Percentiles rank a stretch among this genome's conserved stretches.
Evolutionary conservation across 2,888 invertebrate species (phyloP).

Genomic region (Tryphoninae sp.): DNA sequence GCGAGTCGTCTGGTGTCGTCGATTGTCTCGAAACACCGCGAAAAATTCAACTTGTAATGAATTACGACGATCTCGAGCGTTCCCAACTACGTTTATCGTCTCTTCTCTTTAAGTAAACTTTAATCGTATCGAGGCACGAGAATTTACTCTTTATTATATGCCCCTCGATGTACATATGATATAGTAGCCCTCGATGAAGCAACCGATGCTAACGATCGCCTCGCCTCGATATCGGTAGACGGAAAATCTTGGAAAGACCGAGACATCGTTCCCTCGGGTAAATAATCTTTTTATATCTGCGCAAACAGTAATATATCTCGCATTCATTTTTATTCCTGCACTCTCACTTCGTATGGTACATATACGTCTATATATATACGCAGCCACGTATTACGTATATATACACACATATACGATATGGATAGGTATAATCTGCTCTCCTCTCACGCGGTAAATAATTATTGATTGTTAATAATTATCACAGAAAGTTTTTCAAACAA

Average conservation of each 20-base stretch:
- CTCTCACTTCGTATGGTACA: conserved; percentile 16
- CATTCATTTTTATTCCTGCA: conserved; percentile 52
- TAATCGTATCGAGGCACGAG: conserved; percentile 72
- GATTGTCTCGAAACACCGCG: too few relatives aligned
- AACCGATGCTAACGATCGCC: not conserved
- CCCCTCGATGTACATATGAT: conserved; percentile 8
- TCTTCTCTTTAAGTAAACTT: not conserved
- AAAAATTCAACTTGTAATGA: too few relatives aligned
- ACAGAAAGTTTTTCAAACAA: conserved; percentile 81
- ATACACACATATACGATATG: not conserved
- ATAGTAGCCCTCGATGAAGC: not conserved
- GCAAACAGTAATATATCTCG: conserved; percentile 15
- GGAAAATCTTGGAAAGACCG: conserved; percentile 9
- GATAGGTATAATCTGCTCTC: conserved; percentile 28
- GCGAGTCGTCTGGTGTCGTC: too few relatives aligned
- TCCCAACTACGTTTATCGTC: conserved; percentile 49
- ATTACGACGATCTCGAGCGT: too few relatives aligned
- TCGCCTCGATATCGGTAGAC: not conserved
- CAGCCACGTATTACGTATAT: conserved; percentile 4
- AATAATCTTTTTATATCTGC: conserved; percentile 25
- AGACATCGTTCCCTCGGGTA: conserved; percentile 16
- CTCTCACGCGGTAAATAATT: conserved; percentile 68
- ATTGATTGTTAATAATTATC: conserved; percentile 82
- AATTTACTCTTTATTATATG: conserved; percentile 41
- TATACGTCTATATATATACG: conserved; percentile 8